Base-by-base conservation (phyloP, 2,888 invertebrate genomes). In the Nephrotoma guestfalica region DNA sequence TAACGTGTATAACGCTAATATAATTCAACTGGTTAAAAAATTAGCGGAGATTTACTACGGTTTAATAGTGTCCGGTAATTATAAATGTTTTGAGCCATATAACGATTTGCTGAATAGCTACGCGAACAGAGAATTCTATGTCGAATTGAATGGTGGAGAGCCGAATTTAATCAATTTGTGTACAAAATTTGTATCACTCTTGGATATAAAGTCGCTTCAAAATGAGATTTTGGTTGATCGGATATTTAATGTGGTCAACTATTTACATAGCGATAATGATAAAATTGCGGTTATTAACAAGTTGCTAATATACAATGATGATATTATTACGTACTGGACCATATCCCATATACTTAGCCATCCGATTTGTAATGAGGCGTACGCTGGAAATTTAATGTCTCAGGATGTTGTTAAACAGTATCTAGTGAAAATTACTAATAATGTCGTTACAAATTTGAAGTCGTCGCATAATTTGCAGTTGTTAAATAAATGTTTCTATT, bases 211-310 rank as follows among this genome's bases (percentile, higher is more conserved):
- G 86, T 90, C 91, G 0, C 92, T 93, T 88, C 91, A 93, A 30
- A 92, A 93, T 57, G 93, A 93, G 88, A 89, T 92, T 45, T 91
- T 94, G 2, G 91, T 95, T 1, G 94, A 95, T 89, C 91, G 96
- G 11, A 91, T 94, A 85, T 71, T 71, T 71, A 95, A 96, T 90
- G 91, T 93, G 87, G 89, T 95, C 86, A 89, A 95, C 87, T 91
- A 92, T 45, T 93, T 94, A 88, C 89, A 95, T 88, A 90, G 90
- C 40, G 92, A 93, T 47, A 90, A 91, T 0, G 93, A 94, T 86
- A 94, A 94, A 89, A 91, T 93, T 41, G 90, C 90, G 2, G 91
- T 94, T 87, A 92, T 95, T 87, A 90, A 92, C 40, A 92, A 92
- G 0, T 92, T 96, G 86, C 41, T 84, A 15, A 42, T n/a, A 84